Percentiles rank a stretch among this genome's conserved stretches.
Evolutionary conservation across 2,888 invertebrate species (phyloP).

Genomic region (Hofmannophila pseudospretella): DNA sequence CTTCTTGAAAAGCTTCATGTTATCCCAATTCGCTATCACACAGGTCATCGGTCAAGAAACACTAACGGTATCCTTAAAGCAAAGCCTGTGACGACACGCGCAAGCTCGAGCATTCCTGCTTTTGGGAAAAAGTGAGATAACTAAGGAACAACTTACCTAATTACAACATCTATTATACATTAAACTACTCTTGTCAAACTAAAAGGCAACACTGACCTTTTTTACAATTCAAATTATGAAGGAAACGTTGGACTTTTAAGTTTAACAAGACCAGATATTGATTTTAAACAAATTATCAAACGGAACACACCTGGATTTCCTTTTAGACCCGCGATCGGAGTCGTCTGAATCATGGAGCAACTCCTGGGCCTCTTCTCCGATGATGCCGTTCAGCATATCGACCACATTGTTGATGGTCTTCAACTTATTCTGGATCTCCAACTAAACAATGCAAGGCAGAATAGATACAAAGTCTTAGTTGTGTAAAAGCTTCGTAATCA

Average conservation of each 20-base stretch:
- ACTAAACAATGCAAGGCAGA: conserved; percentile 61
- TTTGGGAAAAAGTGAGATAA: conserved; percentile 26
- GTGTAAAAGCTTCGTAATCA: conserved; percentile 19
- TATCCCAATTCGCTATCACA: too few relatives aligned
- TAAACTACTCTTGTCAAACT: conserved; percentile 12
- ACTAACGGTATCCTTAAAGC: too few relatives aligned
- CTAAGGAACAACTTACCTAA: conserved; percentile 18
- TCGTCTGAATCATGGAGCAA: conserved; percentile 34
- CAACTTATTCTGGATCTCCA: conserved; percentile 87
- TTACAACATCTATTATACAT: not conserved
- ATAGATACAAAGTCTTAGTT: conserved; percentile 18
- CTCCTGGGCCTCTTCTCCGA: conserved; percentile 81
- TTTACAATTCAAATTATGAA: conserved; percentile 3
- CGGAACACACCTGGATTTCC: conserved; percentile 63
- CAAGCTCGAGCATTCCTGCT: conserved; percentile 39
- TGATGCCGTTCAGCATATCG: conserved; percentile 91
- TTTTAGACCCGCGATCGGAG: conserved; percentile 44
- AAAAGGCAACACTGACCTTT: conserved; percentile 8
- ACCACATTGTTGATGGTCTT: conserved; percentile 92
- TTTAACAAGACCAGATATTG: conserved; percentile 12
- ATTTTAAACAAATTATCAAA: too few relatives aligned
- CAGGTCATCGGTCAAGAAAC: too few relatives aligned
- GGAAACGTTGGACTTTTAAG: conserved; percentile 1
- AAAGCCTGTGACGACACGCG: conserved; percentile 18
- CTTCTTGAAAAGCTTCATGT: not conserved